phyloP scores from a whole-genome alignment of 2,113 vertebrate species.

The Nerophis ophidion region DNA sequence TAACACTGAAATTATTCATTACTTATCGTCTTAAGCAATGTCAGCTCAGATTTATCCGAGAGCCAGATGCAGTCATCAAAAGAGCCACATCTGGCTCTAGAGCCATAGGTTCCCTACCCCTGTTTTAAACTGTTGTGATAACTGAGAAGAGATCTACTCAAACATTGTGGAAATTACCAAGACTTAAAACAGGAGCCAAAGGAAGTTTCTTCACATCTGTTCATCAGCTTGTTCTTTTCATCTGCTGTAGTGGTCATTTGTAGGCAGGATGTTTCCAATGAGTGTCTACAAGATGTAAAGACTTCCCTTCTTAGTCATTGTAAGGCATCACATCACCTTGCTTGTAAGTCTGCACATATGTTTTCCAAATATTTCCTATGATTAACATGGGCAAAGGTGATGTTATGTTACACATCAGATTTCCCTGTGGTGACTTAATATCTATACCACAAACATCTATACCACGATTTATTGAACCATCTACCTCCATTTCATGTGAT shows the following conservation, averaged over 20 bases:
- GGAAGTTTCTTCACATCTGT: conserved; percentile 50
- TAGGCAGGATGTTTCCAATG: conserved; percentile 31
- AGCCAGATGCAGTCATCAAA: too few relatives aligned
- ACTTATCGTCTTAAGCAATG: too few relatives aligned
- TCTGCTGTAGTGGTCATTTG: conserved; percentile 26
- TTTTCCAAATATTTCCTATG: conserved; percentile 21
- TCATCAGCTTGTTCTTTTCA: conserved; percentile 44
- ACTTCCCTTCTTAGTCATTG: conserved; percentile 51
- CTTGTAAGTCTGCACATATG: conserved; percentile 23
- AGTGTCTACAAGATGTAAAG: conserved; percentile 46
- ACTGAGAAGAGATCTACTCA: conserved; percentile 31
- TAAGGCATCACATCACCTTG: conserved; percentile 28
- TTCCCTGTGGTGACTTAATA: background rate
- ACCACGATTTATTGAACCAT: too few relatives aligned
- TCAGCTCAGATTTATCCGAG: too few relatives aligned
- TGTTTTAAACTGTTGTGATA: conserved; percentile 13
- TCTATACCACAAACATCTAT: too few relatives aligned
- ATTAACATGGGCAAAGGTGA: conserved; percentile 1
- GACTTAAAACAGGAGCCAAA: conserved; percentile 13
- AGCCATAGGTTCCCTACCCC: too few relatives aligned
- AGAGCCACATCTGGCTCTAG: too few relatives aligned
- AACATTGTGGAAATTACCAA: conserved; percentile 12
- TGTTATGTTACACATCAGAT: background rate
- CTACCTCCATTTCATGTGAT: too few relatives aligned
- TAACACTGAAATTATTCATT: too few relatives aligned